These are phyloP conservation scores for Paramuricea clavata DNA, from an alignment of 92 coral and sea anemone genomes.

Conservation along the genomic window DNA sequence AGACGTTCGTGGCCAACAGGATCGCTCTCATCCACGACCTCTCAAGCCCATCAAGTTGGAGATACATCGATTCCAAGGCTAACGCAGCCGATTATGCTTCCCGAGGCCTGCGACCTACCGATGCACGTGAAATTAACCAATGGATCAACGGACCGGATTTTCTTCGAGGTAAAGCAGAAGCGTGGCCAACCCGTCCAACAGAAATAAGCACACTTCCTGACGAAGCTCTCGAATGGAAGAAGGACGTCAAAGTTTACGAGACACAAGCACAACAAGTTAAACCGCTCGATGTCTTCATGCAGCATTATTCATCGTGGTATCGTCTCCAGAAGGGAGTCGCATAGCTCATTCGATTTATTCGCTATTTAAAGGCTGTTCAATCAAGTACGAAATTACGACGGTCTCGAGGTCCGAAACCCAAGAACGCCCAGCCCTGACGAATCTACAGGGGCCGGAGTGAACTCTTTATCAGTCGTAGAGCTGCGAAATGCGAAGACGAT, in stretches of 20 bases:
- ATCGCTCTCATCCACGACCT: slow-evolving; percentile 14
- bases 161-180: slow-evolving; percentile 8
- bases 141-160: slow-evolving; percentile 35
- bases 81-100: slow-evolving; percentile 33
- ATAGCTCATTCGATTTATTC: neutral
- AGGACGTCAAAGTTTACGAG: neutral
- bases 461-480: neutral
- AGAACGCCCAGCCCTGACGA: neutral
- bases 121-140: neutral
- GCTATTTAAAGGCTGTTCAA: neutral
- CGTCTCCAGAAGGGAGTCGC: neutral
- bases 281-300: neutral
- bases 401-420: neutral
- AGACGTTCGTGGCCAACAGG: slow-evolving; percentile 30
- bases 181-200: neutral
- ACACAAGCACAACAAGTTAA: neutral
- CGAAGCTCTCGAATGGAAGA: slow-evolving; percentile 29
- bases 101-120: slow-evolving; percentile 26
- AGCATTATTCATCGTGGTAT: slow-evolving; percentile 15
- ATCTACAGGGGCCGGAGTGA: neutral
- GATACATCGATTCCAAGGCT: slow-evolving; percentile 2
- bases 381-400: neutral
- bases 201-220: neutral
- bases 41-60: slow-evolving; percentile 29
- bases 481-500: neutral